Base-by-base conservation (phyloP, 2,888 invertebrate genomes). In the Callosobruchus maculatus region DNA sequence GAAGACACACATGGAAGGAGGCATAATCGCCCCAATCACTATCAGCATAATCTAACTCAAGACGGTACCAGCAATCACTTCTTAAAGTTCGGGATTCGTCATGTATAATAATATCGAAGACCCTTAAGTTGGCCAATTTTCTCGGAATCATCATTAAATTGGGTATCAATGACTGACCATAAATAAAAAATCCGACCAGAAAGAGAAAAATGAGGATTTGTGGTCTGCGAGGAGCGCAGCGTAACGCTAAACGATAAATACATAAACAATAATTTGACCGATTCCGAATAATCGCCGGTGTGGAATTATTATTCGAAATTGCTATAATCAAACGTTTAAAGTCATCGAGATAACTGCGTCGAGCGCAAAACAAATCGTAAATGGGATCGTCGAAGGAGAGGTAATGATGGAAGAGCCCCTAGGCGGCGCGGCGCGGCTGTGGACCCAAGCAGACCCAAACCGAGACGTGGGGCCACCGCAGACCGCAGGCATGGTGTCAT, bases 291-390 rank as follows among this genome's bases (percentile, higher is more conserved):
- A 85, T 85, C 86, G 86, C 83, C 84, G 85, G 83, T 83, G 84
- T 85, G 86, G 49, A 49, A 49, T 49, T 49, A 86, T 86, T 86
- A 86, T 85, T 84, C 81, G 82, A 86, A 85, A 86, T 86, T 86
- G 86, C 86, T 86, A 86, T 86, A 86, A 86, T 86, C 85, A 86
- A 85, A 84, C 83, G 82, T 84, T 84, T 85, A 84, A 83, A 84
- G 81, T 83, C 84, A 84, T 85, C 83, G 84, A 83, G 85, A 84
- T 84, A 85, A 84, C 84, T 81, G 83, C 83, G 83, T 82, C 84
- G 84, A 85, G 84, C 84, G 85, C 84, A 85, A 86, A 86, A 85
- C 85, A 86, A 86, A 86, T 86, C 85, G 85, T 85, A 86, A 86
- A 86, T 84, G 85, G 85, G 85, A 83, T 84, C 82, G 80, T 80